Evolutionary conservation across 1,140 invertebrate genomes (phyloP).

Genomic region (Diuraphis noxia): DNA sequence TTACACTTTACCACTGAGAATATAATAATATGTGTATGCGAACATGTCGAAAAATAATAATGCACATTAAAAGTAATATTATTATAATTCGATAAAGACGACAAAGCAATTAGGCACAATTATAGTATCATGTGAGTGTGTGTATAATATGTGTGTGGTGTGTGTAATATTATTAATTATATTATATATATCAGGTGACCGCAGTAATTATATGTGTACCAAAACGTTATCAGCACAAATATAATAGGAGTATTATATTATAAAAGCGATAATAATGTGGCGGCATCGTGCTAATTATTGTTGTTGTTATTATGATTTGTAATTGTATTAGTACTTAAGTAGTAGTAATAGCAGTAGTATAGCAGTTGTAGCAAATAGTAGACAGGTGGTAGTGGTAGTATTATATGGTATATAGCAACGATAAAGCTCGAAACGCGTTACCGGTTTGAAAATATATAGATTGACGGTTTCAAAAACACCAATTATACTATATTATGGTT

Average conservation of each 20-base stretch:
- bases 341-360: neutral
- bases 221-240: neutral
- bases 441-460: neutral
- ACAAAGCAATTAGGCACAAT: neutral
- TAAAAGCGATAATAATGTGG: too few species aligned
- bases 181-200: neutral
- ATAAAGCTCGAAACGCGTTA: neutral
- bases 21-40: neutral
- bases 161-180: neutral
- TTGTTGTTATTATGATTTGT: neutral
- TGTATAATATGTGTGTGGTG: neutral
- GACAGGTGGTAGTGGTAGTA: neutral
- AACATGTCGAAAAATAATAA: neutral
- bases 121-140: neutral
- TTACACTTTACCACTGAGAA: neutral
- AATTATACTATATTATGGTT: neutral
- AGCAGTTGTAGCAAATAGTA: too few species aligned
- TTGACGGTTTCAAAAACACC: neutral
- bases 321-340: neutral
- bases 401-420: neutral
- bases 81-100: neutral
- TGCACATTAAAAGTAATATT: neutral
- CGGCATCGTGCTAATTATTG: neutral
- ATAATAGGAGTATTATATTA: too few species aligned
- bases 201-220: neutral